Percentiles rank a stretch among this genome's conserved stretches.
phyloP scores from a whole-genome alignment of 2,113 vertebrate species.

The Chascanopsetta lugubris region DNA sequence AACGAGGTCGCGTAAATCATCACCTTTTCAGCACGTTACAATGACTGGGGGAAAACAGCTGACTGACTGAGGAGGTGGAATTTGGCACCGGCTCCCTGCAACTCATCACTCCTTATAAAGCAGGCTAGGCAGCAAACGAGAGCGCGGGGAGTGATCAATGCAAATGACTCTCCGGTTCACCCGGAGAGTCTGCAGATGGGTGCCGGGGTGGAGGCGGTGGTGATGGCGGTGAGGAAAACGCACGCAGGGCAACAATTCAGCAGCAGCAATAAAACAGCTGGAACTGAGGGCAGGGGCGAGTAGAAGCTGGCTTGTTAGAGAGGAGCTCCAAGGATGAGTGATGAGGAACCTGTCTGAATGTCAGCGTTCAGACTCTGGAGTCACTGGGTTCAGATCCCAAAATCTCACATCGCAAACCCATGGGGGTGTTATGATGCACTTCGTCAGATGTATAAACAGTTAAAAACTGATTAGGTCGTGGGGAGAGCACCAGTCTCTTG shows the following conservation, averaged over 20 bases:
- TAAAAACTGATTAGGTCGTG: too few species aligned
- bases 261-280: conserved; percentile 12
- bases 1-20: conserved; percentile 4
- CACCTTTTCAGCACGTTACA: neutral
- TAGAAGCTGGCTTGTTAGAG: neutral
- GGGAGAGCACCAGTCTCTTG: too few species aligned
- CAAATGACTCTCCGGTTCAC: conserved; percentile 50
- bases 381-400: too few species aligned
- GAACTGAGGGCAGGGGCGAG: conserved; percentile 6
- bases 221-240: conserved; percentile 3
- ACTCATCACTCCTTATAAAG: conserved; percentile 36
- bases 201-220: neutral
- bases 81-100: conserved; percentile 8
- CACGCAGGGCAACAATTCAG: conserved; percentile 31
- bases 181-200: conserved; percentile 31
- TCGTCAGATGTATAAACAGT: too few species aligned
- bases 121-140: conserved; percentile 46
- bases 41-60: conserved; percentile 14
- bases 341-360: neutral
- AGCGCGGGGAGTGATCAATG: conserved; percentile 57
- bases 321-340: neutral
- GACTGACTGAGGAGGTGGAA: conserved; percentile 7
- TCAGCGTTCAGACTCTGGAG: too few species aligned
- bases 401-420: too few species aligned
- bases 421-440: too few species aligned